Evolutionary conservation across 2,888 invertebrate species (phyloP).

Genomic region (Noctua janthe): DNA sequence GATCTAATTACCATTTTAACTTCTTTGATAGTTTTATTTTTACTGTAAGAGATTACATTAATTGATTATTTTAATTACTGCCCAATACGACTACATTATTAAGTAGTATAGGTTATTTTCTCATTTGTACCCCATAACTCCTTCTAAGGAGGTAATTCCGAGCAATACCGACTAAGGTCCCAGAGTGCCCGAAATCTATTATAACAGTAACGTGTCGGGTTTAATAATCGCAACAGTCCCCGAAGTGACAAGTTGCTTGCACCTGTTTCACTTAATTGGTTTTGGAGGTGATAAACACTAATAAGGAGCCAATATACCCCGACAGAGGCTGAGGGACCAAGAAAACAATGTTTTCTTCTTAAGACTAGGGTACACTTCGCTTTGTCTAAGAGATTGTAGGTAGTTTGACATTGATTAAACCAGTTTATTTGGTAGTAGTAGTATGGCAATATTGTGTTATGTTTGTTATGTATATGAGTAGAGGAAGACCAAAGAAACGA

Average conservation of each 20-base stretch:
- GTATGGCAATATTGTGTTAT: neutral
- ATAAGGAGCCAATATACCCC: constrained; percentile 61
- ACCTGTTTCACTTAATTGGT: constrained; percentile 66
- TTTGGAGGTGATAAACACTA: constrained; percentile 64
- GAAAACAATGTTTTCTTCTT: constrained; percentile 52
- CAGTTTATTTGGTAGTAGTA: neutral
- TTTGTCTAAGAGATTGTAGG: constrained; percentile 19
- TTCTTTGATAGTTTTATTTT: neutral
- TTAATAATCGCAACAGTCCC: constrained; percentile 57
- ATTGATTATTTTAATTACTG: neutral
- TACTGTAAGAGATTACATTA: neutral
- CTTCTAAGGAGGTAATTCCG: constrained; percentile 40
- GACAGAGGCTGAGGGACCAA: constrained; percentile 39
- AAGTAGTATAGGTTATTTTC: constrained; percentile 36
- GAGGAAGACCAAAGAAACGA: too few relatives aligned
- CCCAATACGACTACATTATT: neutral
- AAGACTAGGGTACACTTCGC: constrained; percentile 2
- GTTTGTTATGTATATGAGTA: too few relatives aligned
- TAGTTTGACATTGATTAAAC: constrained; percentile 3
- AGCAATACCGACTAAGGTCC: constrained; percentile 29
- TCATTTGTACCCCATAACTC: constrained; percentile 43
- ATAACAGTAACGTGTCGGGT: constrained; percentile 58
- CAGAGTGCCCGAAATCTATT: constrained; percentile 61
- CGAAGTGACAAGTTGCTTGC: constrained; percentile 61
- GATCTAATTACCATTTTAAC: neutral